Percentiles rank a stretch among this genome's conserved stretches.
Conservation (phyloP, 2,113 vertebrate species). For the Nesoenas mayeri region DNA sequence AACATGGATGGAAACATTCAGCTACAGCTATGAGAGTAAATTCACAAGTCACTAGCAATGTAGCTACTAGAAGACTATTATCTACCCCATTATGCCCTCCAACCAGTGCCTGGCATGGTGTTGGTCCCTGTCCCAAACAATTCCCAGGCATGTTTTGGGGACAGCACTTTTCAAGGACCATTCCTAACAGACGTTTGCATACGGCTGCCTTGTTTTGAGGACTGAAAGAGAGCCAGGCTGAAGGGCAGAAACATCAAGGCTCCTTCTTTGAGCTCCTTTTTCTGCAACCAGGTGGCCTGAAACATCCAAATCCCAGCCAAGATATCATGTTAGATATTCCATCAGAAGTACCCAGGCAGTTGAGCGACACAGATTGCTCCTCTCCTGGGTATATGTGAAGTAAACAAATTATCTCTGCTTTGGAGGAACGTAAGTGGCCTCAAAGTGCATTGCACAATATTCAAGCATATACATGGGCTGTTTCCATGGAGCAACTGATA, state of each 20-base stretch:
- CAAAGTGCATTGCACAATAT: not conserved
- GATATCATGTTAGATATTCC: not conserved
- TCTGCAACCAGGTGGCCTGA: not conserved
- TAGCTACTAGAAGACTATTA: not conserved
- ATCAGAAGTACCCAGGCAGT: not conserved
- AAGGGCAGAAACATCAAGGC: not conserved
- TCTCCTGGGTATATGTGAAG: not conserved
- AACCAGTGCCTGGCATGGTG: not conserved
- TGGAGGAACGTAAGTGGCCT: not conserved
- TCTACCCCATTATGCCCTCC: not conserved
- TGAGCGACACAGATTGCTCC: not conserved
- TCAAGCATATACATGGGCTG: not conserved
- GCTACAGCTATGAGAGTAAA: not conserved
- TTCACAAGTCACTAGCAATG: not conserved
- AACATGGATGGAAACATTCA: slow-evolving; percentile 3
- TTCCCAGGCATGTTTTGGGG: not conserved
- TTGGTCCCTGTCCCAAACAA: not conserved
- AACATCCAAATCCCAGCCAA: not conserved
- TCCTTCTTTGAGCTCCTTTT: not conserved
- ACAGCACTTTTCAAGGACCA: not conserved
- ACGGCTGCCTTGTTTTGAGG: not conserved
- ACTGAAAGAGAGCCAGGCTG: not conserved
- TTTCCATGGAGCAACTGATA: slow-evolving; percentile 35
- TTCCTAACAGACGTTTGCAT: not conserved
- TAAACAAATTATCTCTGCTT: not conserved